A percentile compares a stretch with the other conserved stretches of the same genome.
phyloP scores from a whole-genome alignment of 2,888 invertebrate genomes.

The Scaeva pyrastri region DNA sequence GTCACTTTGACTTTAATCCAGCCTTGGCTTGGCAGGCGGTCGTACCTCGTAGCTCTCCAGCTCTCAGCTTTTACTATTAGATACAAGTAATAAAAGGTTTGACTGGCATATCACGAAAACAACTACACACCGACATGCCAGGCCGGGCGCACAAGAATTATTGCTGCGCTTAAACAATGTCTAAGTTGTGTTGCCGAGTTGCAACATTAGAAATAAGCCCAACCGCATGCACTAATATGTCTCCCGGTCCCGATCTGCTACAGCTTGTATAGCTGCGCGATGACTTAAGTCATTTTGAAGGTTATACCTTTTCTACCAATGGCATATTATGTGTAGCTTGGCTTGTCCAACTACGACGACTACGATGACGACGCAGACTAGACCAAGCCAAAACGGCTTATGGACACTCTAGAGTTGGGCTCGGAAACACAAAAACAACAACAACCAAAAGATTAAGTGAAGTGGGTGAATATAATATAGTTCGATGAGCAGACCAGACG shows the following conservation, averaged over 20 bases:
- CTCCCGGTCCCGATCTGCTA: too few species aligned
- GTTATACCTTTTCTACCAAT: slow-evolving; percentile 40
- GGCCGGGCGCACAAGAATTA: slow-evolving; percentile 60
- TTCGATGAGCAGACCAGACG: slow-evolving; percentile 44
- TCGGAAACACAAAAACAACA: background rate
- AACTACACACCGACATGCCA: slow-evolving; percentile 31
- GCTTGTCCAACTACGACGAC: slow-evolving; percentile 28
- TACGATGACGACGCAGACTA: too few species aligned
- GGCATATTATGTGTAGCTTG: slow-evolving; percentile 38
- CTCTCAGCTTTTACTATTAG: slow-evolving; percentile 27
- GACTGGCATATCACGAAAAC: slow-evolving; percentile 74
- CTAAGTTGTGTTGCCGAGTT: slow-evolving; percentile 42
- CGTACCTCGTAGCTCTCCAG: too few species aligned
- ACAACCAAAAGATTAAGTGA: slow-evolving; percentile 38
- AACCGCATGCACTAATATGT: slow-evolving; percentile 18
- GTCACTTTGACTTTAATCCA: background rate
- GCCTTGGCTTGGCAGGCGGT: slow-evolving; percentile 35
- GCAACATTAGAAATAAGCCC: slow-evolving; percentile 49
- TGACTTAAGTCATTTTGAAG: slow-evolving; percentile 72
- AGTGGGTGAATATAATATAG: slow-evolving; percentile 52
- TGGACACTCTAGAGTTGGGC: slow-evolving; percentile 20
- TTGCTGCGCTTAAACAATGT: slow-evolving; percentile 69
- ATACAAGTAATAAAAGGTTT: slow-evolving; percentile 69
- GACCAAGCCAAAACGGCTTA: slow-evolving; percentile 19
- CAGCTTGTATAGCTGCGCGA: slow-evolving; percentile 25